These are phyloP conservation scores for Proctacanthus coquilletti DNA, from an alignment of 1,140 invertebrate genomes.

Conservation along the genomic window DNA sequence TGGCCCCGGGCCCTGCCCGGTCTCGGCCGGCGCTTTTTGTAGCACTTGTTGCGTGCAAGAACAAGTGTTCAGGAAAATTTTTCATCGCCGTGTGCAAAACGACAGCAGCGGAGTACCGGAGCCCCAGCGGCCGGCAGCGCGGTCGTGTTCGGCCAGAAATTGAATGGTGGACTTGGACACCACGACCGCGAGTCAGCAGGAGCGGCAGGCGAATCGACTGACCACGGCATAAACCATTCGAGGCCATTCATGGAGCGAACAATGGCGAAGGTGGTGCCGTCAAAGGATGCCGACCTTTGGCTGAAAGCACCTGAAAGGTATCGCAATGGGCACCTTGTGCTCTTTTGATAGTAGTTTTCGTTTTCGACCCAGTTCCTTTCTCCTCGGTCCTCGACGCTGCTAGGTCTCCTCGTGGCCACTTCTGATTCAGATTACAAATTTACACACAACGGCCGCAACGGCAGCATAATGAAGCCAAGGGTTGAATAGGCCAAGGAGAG, in stretches of 20 bases:
- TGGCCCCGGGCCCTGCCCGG: too few species aligned
- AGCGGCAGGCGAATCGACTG: too few species aligned
- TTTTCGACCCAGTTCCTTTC: background rate
- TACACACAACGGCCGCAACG: background rate
- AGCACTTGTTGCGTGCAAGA: background rate
- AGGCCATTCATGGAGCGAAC: background rate
- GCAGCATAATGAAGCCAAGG: background rate
- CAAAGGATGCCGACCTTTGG: background rate
- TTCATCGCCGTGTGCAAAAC: too few species aligned
- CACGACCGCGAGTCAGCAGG: too few species aligned
- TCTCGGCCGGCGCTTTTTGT: background rate
- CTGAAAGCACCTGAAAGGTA: background rate
- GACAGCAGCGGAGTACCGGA: too few species aligned
- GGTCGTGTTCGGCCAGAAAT: too few species aligned
- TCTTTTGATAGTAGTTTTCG: too few species aligned
- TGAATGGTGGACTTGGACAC: too few species aligned
- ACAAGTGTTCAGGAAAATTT: background rate
- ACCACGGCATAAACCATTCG: too few species aligned
- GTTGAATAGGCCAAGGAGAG: background rate
- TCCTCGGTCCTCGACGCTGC: background rate
- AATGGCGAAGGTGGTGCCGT: background rate
- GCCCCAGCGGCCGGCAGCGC: too few species aligned
- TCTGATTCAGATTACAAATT: background rate
- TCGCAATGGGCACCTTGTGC: background rate
- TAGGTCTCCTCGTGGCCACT: background rate